Evolutionary conservation across 1,140 invertebrate genomes (phyloP).

Genomic region (Drosophila pectinifera): DNA sequence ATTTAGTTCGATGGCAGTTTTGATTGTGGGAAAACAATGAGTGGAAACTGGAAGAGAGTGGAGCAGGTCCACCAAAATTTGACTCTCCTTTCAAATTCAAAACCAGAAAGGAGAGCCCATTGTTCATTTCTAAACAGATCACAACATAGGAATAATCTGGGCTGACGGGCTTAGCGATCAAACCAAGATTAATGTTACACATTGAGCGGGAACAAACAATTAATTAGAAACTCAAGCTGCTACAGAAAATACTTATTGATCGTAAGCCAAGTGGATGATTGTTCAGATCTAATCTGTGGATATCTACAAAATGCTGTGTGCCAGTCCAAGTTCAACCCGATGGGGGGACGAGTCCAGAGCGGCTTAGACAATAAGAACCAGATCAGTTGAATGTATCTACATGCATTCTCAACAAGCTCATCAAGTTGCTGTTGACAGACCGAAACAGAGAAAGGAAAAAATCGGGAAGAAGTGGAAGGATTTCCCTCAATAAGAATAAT

Average conservation of each 20-base stretch:
- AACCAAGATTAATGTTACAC: constrained; percentile 52
- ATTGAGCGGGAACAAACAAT: constrained; percentile 39
- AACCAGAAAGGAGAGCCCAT: constrained; percentile 16
- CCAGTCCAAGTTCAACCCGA: constrained; percentile 17
- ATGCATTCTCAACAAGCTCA: constrained; percentile 70
- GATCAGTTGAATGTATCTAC: constrained; percentile 53
- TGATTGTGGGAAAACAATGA: constrained; percentile 42
- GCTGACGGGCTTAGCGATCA: constrained; percentile 42
- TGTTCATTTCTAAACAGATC: constrained; percentile 44
- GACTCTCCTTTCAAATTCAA: constrained; percentile 40
- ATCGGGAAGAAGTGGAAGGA: constrained; percentile 42
- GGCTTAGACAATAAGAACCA: constrained; percentile 72
- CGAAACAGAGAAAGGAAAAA: neutral
- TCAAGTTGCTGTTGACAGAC: constrained; percentile 74
- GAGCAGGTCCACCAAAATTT: constrained; percentile 19
- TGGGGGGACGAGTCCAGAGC: constrained; percentile 29
- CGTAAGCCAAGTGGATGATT: constrained; percentile 50
- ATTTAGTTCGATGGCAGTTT: constrained; percentile 33
- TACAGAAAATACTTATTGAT: constrained; percentile 41
- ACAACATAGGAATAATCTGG: constrained; percentile 20
- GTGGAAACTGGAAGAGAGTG: constrained; percentile 8
- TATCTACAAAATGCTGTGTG: constrained; percentile 41
- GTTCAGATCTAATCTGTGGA: constrained; percentile 44
- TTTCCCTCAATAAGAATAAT: constrained; percentile 75
- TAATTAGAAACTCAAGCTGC: constrained; percentile 47